A percentile compares a stretch with the other conserved stretches of the same genome.
Conservation (phyloP, 2,888 invertebrate genomes). For the Yponomeuta plumbellus region DNA sequence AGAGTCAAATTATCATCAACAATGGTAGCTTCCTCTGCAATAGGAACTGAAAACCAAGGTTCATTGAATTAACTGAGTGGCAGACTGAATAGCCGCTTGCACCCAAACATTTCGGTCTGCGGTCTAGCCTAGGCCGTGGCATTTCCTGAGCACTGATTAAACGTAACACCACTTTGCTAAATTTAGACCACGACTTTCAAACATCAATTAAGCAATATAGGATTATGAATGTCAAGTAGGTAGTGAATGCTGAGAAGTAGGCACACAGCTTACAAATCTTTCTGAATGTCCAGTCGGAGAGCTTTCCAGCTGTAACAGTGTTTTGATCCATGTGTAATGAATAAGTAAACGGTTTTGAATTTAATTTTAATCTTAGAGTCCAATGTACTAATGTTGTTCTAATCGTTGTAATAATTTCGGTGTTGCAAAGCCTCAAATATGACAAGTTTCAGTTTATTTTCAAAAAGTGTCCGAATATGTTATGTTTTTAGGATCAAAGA, state of each 20-base stretch:
- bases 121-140: slow-evolving; percentile 14
- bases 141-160: slow-evolving; percentile 14
- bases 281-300: too few relatives aligned
- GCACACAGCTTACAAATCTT: too few relatives aligned
- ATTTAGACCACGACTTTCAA: not conserved
- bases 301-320: too few relatives aligned
- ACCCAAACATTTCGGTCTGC: slow-evolving; percentile 31
- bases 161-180: not conserved
- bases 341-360: too few relatives aligned
- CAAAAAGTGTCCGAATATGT: not conserved
- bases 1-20: too few relatives aligned
- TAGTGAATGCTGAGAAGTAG: too few relatives aligned
- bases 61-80: slow-evolving; percentile 18
- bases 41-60: not conserved
- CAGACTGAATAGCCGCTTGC: slow-evolving; percentile 29
- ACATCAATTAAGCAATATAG: not conserved
- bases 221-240: not conserved
- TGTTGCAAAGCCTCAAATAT: not conserved
- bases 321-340: too few relatives aligned
- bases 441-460: not conserved
- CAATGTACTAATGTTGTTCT: too few relatives aligned
- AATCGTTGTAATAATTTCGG: too few relatives aligned
- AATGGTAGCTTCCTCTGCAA: not conserved
- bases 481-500: not conserved
- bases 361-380: too few relatives aligned